Percentiles rank a stretch among this genome's conserved stretches.
phyloP scores from a whole-genome alignment of 2,113 vertebrate genomes.

The Nipponia nippon region DNA sequence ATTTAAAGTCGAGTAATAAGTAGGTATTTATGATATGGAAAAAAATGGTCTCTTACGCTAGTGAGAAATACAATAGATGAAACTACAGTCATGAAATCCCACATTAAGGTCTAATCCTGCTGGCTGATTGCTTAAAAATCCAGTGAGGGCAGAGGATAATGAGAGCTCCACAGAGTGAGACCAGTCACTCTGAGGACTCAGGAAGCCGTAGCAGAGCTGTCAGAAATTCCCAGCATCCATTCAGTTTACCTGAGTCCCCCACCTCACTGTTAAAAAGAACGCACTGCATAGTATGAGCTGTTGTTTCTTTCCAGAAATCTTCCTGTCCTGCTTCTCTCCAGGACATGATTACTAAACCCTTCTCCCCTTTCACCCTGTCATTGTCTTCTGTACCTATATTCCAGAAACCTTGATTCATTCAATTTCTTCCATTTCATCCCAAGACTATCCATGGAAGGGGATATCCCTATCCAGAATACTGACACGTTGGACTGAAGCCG shows the following conservation, averaged over 20 bases:
- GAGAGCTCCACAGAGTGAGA: not conserved
- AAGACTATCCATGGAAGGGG: not conserved
- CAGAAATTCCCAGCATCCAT: not conserved
- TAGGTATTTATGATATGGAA: not conserved
- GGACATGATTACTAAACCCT: not conserved
- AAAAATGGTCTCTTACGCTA: not conserved
- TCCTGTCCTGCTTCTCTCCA: not conserved
- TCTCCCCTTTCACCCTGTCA: not conserved
- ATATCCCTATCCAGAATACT: not conserved
- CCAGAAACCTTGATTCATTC: not conserved
- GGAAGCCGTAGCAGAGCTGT: not conserved
- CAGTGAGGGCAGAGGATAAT: not conserved
- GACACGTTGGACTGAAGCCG: not conserved
- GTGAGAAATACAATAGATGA: not conserved
- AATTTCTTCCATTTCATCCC: not conserved
- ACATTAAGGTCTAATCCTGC: not conserved
- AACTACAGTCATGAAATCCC: not conserved
- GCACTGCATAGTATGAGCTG: not conserved
- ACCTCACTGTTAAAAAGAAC: not conserved
- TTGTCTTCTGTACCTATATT: not conserved
- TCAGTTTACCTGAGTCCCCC: not conserved
- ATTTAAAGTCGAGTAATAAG: not conserved
- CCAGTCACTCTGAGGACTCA: not conserved
- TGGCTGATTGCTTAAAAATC: not conserved
- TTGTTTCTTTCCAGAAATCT: not conserved